phyloP scores from a whole-genome alignment of 2,888 invertebrate genomes.

The Chouioia cunea region DNA sequence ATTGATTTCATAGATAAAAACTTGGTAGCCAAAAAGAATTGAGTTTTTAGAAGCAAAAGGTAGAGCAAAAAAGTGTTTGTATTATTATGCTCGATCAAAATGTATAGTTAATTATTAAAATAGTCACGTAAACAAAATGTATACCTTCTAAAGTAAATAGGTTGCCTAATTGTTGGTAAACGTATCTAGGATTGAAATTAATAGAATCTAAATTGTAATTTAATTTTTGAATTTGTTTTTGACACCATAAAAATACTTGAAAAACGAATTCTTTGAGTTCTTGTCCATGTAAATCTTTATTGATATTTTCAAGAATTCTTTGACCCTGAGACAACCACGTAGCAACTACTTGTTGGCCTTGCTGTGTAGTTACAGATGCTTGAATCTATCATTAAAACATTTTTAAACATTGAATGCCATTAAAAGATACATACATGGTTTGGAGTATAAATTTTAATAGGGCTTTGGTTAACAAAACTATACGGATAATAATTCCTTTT shows the following conservation, averaged over 20 bases:
- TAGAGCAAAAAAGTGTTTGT: no score
- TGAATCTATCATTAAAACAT: conserved; percentile 56
- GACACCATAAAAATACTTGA: conserved; percentile 52
- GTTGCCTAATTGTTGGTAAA: conserved; percentile 56
- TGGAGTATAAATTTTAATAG: background rate
- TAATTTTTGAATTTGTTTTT: conserved; percentile 52
- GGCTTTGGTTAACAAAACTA: background rate
- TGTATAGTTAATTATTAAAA: background rate
- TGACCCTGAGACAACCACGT: conserved; percentile 53
- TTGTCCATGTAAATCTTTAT: conserved; percentile 54
- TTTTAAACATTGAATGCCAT: background rate
- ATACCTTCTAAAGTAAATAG: conserved; percentile 55
- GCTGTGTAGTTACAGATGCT: conserved; percentile 55
- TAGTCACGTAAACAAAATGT: conserved; percentile 14
- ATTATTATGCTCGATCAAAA: no score
- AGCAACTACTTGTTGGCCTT: conserved; percentile 58
- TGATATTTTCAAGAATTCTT: conserved; percentile 53
- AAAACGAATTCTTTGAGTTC: conserved; percentile 54
- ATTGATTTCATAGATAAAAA: no score
- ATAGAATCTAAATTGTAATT: conserved; percentile 50
- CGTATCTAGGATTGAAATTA: conserved; percentile 56
- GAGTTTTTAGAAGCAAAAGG: background rate
- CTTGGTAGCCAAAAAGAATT: background rate
- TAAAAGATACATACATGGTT: no score
- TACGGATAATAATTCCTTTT: background rate